phyloP scores from a whole-genome alignment of 2,113 vertebrate species.

The Rattus norvegicus region DNA sequence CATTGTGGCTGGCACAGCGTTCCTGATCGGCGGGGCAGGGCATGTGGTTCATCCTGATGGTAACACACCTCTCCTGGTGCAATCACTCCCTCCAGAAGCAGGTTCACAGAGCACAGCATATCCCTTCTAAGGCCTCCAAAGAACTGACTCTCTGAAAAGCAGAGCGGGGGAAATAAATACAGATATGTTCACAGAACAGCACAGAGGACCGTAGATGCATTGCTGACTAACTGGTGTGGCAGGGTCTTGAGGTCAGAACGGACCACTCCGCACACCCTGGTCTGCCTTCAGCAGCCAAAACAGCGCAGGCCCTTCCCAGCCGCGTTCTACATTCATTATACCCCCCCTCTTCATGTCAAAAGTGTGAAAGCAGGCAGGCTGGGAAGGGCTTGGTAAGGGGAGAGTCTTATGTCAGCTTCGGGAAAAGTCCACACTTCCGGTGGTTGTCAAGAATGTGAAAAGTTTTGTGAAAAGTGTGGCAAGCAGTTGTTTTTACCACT shows the following conservation, averaged over 20 bases:
- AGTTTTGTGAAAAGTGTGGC: not conserved
- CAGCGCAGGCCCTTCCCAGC: not conserved
- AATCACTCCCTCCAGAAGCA: not conserved
- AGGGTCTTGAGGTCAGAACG: not conserved
- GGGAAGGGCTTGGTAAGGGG: not conserved
- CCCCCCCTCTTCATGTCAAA: not conserved
- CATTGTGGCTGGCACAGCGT: not conserved
- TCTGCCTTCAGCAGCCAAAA: not conserved
- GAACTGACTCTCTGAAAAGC: not conserved
- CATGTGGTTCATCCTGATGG: not conserved
- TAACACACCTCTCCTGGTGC: not conserved
- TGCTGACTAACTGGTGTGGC: not conserved
- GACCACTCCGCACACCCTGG: not conserved
- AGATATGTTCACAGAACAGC: not conserved
- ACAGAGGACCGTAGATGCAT: not conserved
- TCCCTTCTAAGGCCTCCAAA: not conserved
- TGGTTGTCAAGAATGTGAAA: not conserved
- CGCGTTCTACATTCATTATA: not conserved
- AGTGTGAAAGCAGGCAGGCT: not conserved
- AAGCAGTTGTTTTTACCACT: constrained; percentile 35
- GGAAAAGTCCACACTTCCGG: not conserved
- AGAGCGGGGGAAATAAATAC: not conserved
- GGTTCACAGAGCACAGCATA: not conserved
- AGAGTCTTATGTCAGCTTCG: not conserved
- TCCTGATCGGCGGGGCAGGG: not conserved